Conservation (phyloP, 1,140 invertebrate genomes). For the Zophobas morio region DNA sequence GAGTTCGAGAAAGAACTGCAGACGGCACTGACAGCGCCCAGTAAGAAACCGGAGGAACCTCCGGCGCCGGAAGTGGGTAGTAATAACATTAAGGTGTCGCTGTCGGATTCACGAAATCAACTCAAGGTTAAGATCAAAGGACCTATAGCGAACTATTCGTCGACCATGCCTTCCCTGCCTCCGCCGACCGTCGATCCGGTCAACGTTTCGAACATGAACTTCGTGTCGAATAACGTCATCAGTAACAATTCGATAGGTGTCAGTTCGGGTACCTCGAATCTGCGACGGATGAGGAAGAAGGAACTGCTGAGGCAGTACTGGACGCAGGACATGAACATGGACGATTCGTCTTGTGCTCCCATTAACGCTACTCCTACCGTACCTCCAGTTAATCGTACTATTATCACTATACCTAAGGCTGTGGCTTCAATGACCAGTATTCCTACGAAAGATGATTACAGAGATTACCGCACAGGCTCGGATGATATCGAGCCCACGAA, state of each 20-base stretch:
- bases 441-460: slow-evolving; percentile 87
- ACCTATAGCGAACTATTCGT: slow-evolving; percentile 84
- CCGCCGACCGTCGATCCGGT: slow-evolving; percentile 66
- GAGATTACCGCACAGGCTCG: slow-evolving; percentile 69
- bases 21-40: slow-evolving; percentile 74
- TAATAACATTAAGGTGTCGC: slow-evolving; percentile 75
- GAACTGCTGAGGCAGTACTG: slow-evolving; percentile 88
- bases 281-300: slow-evolving; percentile 90
- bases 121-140: slow-evolving; percentile 93
- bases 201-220: slow-evolving; percentile 48
- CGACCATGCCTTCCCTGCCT: slow-evolving; percentile 71
- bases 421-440: slow-evolving; percentile 89
- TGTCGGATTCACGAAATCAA: slow-evolving; percentile 85
- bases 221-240: slow-evolving; percentile 52
- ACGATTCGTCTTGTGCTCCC: slow-evolving; percentile 74
- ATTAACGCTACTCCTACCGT: slow-evolving; percentile 72
- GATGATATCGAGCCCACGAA: slow-evolving; percentile 75
- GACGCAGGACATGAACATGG: slow-evolving; percentile 89
- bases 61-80: slow-evolving; percentile 67
- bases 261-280: slow-evolving; percentile 74
- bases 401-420: slow-evolving; percentile 89
- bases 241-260: slow-evolving; percentile 55
- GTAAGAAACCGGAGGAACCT: slow-evolving; percentile 69
- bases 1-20: slow-evolving; percentile 85
- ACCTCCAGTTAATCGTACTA: slow-evolving; percentile 78